These are phyloP conservation scores for Perccottus glenii DNA, from an alignment of 2,113 vertebrate species.

Conservation along the genomic window DNA sequence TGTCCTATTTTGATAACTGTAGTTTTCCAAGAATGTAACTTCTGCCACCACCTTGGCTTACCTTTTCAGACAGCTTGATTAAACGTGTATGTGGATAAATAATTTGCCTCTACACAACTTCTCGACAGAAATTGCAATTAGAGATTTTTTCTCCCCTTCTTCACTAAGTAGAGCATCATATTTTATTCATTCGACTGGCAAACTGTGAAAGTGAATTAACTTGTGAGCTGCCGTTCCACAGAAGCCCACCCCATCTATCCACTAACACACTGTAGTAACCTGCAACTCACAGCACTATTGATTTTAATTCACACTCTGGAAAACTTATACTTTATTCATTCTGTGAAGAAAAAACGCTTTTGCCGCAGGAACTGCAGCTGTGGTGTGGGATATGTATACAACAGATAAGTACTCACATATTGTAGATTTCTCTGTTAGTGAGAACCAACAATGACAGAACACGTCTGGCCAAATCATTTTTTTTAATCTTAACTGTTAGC, in stretches of 20 bases:
- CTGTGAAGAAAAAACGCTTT: background rate
- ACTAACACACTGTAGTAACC: constrained; percentile 29
- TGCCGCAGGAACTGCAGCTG: constrained; percentile 17
- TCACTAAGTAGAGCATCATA: constrained; percentile 52
- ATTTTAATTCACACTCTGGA: constrained; percentile 44
- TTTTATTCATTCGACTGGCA: constrained; percentile 67
- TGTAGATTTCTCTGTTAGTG: constrained; percentile 5
- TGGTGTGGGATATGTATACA: constrained; percentile 6
- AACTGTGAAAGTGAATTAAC: constrained; percentile 60
- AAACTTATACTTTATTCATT: constrained; percentile 44
- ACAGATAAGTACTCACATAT: background rate
- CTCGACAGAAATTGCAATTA: constrained; percentile 55
- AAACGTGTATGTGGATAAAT: constrained; percentile 31
- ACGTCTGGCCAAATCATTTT: background rate
- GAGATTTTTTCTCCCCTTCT: constrained; percentile 27
- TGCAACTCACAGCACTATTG: constrained; percentile 37
- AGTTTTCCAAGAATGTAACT: constrained; percentile 29
- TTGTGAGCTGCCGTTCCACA: constrained; percentile 27
- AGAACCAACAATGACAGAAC: background rate
- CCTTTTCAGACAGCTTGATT: constrained; percentile 29
- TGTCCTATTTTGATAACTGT: constrained; percentile 43
- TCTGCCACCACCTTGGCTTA: constrained; percentile 21
- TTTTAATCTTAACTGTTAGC: background rate
- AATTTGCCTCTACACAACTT: constrained; percentile 29
- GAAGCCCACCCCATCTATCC: constrained; percentile 2